Evolutionary conservation across 2,888 invertebrate species (phyloP).

Genomic region (Glaucopsyche alexis): DNA sequence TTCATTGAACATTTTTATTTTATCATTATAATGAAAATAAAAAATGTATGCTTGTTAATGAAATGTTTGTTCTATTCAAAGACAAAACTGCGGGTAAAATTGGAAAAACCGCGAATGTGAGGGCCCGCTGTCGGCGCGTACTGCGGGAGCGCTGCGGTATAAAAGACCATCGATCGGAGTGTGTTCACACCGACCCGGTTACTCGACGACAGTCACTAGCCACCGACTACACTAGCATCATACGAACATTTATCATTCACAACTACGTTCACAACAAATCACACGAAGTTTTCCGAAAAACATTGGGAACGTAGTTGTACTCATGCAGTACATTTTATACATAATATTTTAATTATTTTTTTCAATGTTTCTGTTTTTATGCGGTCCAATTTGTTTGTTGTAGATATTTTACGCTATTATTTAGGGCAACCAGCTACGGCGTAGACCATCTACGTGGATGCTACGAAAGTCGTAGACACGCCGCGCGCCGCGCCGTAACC

Average conservation of each 20-base stretch:
- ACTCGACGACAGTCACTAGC: slow-evolving; percentile 36
- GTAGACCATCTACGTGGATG: neutral
- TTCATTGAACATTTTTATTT: no score
- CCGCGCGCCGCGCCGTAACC: no score
- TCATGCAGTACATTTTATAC: no score
- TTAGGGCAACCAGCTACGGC: no score
- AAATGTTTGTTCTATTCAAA: neutral
- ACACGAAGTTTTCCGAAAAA: no score
- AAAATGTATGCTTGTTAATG: neutral
- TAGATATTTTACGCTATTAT: neutral
- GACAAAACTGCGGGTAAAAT: neutral
- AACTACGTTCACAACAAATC: no score
- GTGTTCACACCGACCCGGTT: slow-evolving; percentile 45
- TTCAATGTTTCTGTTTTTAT: no score
- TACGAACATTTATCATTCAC: no score
- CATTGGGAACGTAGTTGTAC: no score
- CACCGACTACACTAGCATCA: neutral
- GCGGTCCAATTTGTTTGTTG: no score
- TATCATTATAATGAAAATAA: no score
- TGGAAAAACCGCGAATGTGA: slow-evolving; percentile 32
- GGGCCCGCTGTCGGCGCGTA: slow-evolving; percentile 32
- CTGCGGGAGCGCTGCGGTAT: slow-evolving; percentile 56
- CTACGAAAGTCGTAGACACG: neutral
- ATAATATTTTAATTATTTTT: no score
- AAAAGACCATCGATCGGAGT: slow-evolving; percentile 59